Base-by-base conservation (phyloP, 2,113 vertebrate genomes). In the Strix aluco region DNA sequence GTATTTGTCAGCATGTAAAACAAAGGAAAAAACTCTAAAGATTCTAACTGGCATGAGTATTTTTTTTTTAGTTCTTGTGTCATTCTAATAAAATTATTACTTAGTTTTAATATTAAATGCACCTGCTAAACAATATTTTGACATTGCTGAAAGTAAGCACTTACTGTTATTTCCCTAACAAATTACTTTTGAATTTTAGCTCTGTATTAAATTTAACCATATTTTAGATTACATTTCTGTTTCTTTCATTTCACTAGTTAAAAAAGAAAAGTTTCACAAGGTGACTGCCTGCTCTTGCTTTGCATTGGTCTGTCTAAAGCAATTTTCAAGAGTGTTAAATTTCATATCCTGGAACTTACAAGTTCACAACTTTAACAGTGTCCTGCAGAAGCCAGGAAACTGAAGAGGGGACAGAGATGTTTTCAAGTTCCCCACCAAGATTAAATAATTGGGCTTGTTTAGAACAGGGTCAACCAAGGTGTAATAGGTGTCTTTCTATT, bases 1-100 rank as follows among this genome's bases (percentile, higher is more conserved):
- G 32, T 81, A 58, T 92, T 95, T 92, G 63, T 91, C 86, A 86
- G 30, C 16, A 30, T 22, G 27, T 65, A 81, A 84, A 80, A 75
- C 46, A 83, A 72, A 59, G 6, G 21, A 5, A 34, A 61, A 78
- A 49, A 30, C 2, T 49, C 73, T 5, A 81, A 62, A 81, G 67
- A 88, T 46, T 82, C 21, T 38, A 63, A 47, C 10, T 67, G 42
- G 2, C 5, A 4, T 62, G 20, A 3, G 2, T 40, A 5, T 27
- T 82, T 63, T 92, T 78, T 2, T 46, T 2, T 46, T 46, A 46
- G 44, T 46, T 88, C 21, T 59, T 59, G 3, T 57, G 7, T 83
- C 23, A 69, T 93, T 81, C 18, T 79, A 75, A 65, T 75, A 65
- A 79, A 86, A 65, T 12, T 51, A 25, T n/a, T 78, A 38, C n/a